Base-by-base conservation (phyloP, 2,797 vertebrate species). In the Eidolon dupreanum region DNA sequence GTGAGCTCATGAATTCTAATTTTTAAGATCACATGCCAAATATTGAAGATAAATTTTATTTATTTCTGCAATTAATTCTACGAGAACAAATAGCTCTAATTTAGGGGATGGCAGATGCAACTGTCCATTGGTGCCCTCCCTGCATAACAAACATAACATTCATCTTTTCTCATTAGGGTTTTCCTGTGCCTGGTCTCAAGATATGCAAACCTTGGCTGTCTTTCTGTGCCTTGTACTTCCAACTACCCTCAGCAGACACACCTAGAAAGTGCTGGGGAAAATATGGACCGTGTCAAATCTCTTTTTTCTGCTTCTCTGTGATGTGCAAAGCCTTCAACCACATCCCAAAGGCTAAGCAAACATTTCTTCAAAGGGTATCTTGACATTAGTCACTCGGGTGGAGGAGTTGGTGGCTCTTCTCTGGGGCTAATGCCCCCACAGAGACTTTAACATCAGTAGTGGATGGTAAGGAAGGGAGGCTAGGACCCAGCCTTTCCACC, bases 41-140 rank as follows among this genome's bases (percentile, higher is more conserved):
- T 41, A 31, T 55, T 79, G 75, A 92, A 97, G 97, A 97, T 97
- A 97, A 98, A 98, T 94, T 95, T 97, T 97, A 93, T 98, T 98
- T 98, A 97, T 98, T 97, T 97, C 94, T 95, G 78, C 93, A 94
- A 84, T 98, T 98, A 98, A 97, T 97, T 98, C 93, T 95, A 82
- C 71, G 78, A 98, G 97, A 93, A 43, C 88, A 98, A 98, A 97
- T 96, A 88, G 77, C 86, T 97, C 90, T 90, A 95, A 82, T 97
- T 97, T 97, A 93, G 70, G 38, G 89, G 96, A 92, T 20, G 75
- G 79, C 96, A 95, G 96, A 86, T 95, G 68, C 96, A 94, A 95
- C 90, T 71, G 96, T 96, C 97, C 71, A 28, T 65, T 31, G 43
- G 57, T 85, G 20, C 2, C 91, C 84, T 83, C 83, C 63, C 84